Conservation (phyloP, 1,140 invertebrate genomes). For the Drosophila ironensis region DNA sequence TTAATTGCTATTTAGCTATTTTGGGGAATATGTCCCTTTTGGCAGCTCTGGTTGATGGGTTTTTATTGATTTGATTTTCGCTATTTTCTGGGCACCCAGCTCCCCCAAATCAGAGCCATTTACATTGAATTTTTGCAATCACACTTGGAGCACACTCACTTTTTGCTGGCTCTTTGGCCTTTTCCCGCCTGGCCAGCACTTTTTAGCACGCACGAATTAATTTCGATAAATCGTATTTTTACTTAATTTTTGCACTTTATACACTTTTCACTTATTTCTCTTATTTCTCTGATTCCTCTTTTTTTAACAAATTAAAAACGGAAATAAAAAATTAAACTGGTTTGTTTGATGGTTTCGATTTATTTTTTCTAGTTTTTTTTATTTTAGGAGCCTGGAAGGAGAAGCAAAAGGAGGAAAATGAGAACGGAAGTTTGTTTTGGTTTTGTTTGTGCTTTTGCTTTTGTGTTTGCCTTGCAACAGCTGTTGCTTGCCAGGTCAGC, state of each 20-base stretch:
- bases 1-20: too few species aligned
- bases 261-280: constrained; percentile 19
- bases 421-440: constrained; percentile 7
- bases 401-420: neutral
- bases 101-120: constrained; percentile 31
- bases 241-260: constrained; percentile 23
- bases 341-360: neutral
- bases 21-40: too few species aligned
- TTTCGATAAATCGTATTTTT: constrained; percentile 19
- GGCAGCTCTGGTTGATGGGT: constrained; percentile 17
- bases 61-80: too few species aligned
- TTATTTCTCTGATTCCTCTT: constrained; percentile 6
- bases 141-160: constrained; percentile 8
- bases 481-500: constrained; percentile 31
- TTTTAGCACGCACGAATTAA: constrained; percentile 52
- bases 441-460: too few species aligned
- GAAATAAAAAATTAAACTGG: constrained; percentile 20
- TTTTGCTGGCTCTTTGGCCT: constrained; percentile 15
- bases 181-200: constrained; percentile 42
- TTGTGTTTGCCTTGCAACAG: constrained; percentile 42
- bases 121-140: constrained; percentile 41
- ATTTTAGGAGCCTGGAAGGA: constrained; percentile 1
- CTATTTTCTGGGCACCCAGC: neutral
- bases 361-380: constrained; percentile 16
- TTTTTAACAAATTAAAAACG: constrained; percentile 21